These are phyloP conservation scores for Clanis bilineata DNA, from an alignment of 2,888 invertebrate species.

Conservation along the genomic window DNA sequence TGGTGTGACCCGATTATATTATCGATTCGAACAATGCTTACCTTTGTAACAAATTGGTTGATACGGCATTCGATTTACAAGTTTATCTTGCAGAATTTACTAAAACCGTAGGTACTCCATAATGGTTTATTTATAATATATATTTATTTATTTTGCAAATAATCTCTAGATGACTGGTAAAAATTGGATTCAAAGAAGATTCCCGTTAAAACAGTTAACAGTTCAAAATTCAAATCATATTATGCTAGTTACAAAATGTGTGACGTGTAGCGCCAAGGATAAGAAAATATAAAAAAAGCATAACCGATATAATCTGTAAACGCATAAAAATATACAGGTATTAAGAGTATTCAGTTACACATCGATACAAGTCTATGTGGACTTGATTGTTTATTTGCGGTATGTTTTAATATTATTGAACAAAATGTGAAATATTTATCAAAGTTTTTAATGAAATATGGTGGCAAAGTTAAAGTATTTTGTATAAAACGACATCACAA, in stretches of 20 bases:
- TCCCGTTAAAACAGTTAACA: no score
- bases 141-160: no score
- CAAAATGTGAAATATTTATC: slow-evolving; percentile 41
- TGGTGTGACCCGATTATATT: slow-evolving; percentile 19
- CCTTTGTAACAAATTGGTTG: neutral
- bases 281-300: neutral
- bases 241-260: neutral
- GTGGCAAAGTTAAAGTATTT: slow-evolving; percentile 28
- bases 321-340: neutral
- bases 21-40: slow-evolving; percentile 7
- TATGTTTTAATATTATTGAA: slow-evolving; percentile 17
- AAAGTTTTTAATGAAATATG: slow-evolving; percentile 41
- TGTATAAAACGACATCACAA: slow-evolving; percentile 39
- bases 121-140: no score
- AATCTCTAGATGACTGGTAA: no score
- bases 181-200: no score
- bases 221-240: no score
- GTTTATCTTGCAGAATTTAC: no score
- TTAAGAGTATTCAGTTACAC: neutral
- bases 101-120: no score
- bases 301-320: neutral
- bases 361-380: neutral
- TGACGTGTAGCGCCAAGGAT: neutral
- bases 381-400: neutral
- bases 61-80: neutral